phyloP scores from a whole-genome alignment of 2,888 invertebrate genomes.

The Callimorpha dominula region DNA sequence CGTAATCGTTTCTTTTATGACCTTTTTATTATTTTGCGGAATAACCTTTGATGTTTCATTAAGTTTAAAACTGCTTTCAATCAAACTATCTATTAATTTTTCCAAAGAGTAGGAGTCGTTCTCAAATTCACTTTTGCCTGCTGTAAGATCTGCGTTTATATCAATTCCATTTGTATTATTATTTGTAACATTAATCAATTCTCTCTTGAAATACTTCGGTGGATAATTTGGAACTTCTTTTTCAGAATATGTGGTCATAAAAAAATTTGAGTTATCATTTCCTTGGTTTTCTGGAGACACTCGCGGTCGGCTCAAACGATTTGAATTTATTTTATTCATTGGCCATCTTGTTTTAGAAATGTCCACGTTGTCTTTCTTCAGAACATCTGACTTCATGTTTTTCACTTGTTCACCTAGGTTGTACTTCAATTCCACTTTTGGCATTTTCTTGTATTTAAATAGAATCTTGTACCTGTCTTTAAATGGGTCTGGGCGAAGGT shows the following conservation, averaged over 20 bases:
- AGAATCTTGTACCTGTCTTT: constrained; percentile 68
- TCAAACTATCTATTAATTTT: constrained; percentile 68
- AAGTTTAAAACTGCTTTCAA: constrained; percentile 60
- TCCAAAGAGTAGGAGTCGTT: constrained; percentile 63
- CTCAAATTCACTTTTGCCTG: constrained; percentile 56
- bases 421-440: constrained; percentile 72
- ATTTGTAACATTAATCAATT: constrained; percentile 54
- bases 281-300: constrained; percentile 20
- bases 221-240: constrained; percentile 39
- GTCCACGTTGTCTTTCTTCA: constrained; percentile 61
- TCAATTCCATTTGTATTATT: constrained; percentile 41
- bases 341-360: constrained; percentile 74
- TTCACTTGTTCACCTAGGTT: constrained; percentile 74
- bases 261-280: constrained; percentile 39
- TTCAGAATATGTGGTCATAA: constrained; percentile 40
- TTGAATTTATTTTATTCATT: constrained; percentile 52
- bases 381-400: constrained; percentile 63
- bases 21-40: constrained; percentile 24
- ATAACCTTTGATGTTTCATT: constrained; percentile 39
- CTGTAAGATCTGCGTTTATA: constrained; percentile 48
- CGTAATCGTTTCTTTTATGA: constrained; percentile 10
- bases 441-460: constrained; percentile 68
- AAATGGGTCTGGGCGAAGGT: constrained; percentile 62
- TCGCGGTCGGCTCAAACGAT: constrained; percentile 45
- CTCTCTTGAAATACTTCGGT: constrained; percentile 68